Evolutionary conservation across 2,113 vertebrate species (phyloP), one percentile per base, ranked within the genome.

Genomic region (Harpagus bidentatus): DNA sequence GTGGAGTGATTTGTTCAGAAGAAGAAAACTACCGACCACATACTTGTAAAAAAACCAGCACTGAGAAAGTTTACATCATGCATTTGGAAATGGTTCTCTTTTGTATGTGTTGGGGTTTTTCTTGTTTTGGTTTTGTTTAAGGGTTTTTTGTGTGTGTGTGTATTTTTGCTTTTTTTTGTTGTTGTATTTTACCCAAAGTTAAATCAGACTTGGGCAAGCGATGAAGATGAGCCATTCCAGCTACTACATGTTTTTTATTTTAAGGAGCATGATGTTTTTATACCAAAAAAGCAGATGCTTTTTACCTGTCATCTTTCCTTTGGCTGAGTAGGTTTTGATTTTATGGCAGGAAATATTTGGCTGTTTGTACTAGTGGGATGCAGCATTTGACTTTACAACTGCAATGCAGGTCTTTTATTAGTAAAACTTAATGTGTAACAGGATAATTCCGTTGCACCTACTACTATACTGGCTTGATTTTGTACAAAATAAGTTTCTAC

Each of bases 281-380:
- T 58, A 52, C n/a, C 16, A 26, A 53, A 48, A 66, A 22, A 47
- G 12, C 12, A 28, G 77, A 70, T 70, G 59, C 45, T 93, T 93
- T 55, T 36, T 89, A 88, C 62, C 69, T 91, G 6, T 78, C 17
- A 6, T 25, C 52, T 84, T 69, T 63, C 43, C 23, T 66, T 79
- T 74, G 90, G 43, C 71, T 71, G 82, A 80, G 88, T 56, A 45
- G n/a, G 23, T 88, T 93, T 80, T 59, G 65, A 91, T 95, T 96
- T 97, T 97, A 97, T 90, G 87, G 82, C 97, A 97, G 95, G 95
- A 97, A 97, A 66, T 92, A 43, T 29, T 58, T 89, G 91, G 72
- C 84, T 94, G 53, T 85, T 96, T 86, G 77, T 90, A 61, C 56
- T 80, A 70, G 31, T 53, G 92, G 88, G 96, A 98, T 95, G 84